These are phyloP conservation scores for Pogonophryne albipinna DNA, from an alignment of 2,797 vertebrate genomes.

Conservation along the genomic window DNA sequence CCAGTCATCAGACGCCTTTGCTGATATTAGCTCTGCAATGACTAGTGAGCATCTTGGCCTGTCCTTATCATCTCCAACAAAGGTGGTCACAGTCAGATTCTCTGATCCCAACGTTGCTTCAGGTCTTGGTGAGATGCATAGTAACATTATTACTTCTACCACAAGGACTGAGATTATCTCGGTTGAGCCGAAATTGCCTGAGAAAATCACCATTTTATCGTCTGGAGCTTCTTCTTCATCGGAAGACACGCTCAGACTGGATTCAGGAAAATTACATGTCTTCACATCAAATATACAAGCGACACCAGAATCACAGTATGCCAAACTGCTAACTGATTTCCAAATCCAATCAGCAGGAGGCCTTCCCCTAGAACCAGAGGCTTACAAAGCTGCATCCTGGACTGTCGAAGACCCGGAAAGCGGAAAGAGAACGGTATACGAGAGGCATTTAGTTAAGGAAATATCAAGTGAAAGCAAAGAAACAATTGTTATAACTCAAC, in stretches of 20 bases:
- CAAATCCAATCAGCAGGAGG: constrained; percentile 59
- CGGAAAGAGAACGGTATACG: constrained; percentile 51
- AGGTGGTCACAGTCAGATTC: constrained; percentile 84
- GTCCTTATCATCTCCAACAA: constrained; percentile 79
- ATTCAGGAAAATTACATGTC: constrained; percentile 79
- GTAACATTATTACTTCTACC: constrained; percentile 82
- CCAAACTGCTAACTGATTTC: constrained; percentile 69
- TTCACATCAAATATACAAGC: constrained; percentile 82
- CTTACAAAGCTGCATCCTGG: constrained; percentile 53
- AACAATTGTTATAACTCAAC: constrained; percentile 80
- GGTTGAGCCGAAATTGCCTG: constrained; percentile 82
- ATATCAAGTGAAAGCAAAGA: constrained; percentile 74
- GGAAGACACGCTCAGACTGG: constrained; percentile 78
- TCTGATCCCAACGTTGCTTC: constrained; percentile 64
- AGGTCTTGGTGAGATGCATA: constrained; percentile 57
- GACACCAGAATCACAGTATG: constrained; percentile 76
- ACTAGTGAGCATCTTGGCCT: constrained; percentile 76
- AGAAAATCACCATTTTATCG: constrained; percentile 82
- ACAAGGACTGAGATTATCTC: constrained; percentile 86
- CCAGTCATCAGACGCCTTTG: constrained; percentile 84
- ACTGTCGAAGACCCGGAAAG: constrained; percentile 61
- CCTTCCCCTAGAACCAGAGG: constrained; percentile 44
- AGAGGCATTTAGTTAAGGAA: constrained; percentile 73
- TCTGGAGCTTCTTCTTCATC: constrained; percentile 81
- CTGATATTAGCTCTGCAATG: constrained; percentile 82